Evolutionary conservation across 1,140 invertebrate species (phyloP).

Genomic region (Venturia canescens): DNA sequence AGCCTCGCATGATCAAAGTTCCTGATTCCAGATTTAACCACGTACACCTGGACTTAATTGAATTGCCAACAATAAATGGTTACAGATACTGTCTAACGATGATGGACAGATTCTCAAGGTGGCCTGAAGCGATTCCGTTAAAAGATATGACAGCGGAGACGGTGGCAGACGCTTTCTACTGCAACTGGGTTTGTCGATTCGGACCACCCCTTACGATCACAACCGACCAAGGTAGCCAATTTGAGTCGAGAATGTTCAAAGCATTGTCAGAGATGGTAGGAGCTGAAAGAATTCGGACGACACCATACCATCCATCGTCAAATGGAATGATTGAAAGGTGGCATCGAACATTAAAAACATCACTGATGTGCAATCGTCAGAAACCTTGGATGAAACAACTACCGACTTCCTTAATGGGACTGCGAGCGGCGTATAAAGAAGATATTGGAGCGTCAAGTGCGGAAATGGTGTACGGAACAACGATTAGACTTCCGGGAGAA

Average conservation of each 20-base stretch:
- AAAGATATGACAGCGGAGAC: neutral
- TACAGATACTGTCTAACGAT: neutral
- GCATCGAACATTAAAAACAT: slow-evolving; percentile 62
- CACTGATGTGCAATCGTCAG: slow-evolving; percentile 59
- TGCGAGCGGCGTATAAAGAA: slow-evolving; percentile 61
- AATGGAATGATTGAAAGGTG: slow-evolving; percentile 67
- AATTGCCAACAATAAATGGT: neutral
- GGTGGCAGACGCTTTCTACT: neutral
- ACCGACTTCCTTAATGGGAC: slow-evolving; percentile 65
- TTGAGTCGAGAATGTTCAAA: neutral
- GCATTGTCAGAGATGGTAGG: neutral
- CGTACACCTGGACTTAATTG: neutral
- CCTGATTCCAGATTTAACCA: neutral
- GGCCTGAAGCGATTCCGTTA: neutral
- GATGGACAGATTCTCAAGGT: neutral
- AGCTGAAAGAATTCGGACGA: neutral
- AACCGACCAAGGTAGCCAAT: neutral
- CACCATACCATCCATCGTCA: neutral
- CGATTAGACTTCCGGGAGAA: slow-evolving; percentile 64
- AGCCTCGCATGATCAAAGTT: neutral
- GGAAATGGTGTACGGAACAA: slow-evolving; percentile 64
- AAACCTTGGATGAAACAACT: slow-evolving; percentile 58
- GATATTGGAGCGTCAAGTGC: slow-evolving; percentile 61
- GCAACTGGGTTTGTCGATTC: neutral
- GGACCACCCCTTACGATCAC: neutral